These are phyloP conservation scores for Brachypterus glaber DNA, from an alignment of 2,888 invertebrate species.

Conservation along the genomic window DNA sequence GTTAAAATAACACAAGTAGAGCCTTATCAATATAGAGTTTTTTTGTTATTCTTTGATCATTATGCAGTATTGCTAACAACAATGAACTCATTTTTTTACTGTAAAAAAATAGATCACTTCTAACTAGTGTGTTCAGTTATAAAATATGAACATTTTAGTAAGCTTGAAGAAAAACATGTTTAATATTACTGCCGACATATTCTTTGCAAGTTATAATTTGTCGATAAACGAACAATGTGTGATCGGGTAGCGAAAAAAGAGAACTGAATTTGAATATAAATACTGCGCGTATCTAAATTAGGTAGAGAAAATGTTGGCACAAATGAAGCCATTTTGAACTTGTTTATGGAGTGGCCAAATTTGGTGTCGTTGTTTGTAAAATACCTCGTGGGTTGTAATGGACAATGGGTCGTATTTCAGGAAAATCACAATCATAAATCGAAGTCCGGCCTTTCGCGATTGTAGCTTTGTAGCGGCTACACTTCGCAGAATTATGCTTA, in stretches of 20 bases:
- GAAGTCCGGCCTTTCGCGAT: slow-evolving; percentile 29
- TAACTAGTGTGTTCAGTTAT: too few species aligned
- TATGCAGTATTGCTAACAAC: too few species aligned
- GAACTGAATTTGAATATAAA: too few species aligned
- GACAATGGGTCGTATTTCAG: slow-evolving; percentile 41
- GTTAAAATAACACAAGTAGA: too few species aligned
- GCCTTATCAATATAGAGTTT: too few species aligned
- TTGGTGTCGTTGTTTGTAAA: slow-evolving; percentile 42
- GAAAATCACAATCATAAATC: slow-evolving; percentile 38
- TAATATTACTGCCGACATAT: too few species aligned
- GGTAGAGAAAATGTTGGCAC: slow-evolving; percentile 33
- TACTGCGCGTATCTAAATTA: slow-evolving; percentile 33
- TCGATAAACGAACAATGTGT: not conserved
- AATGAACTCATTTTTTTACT: too few species aligned
- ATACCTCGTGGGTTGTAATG: slow-evolving; percentile 38
- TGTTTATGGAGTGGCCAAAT: slow-evolving; percentile 43
- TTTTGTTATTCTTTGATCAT: too few species aligned
- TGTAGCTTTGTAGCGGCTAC: slow-evolving; percentile 33
- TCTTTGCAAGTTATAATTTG: too few species aligned
- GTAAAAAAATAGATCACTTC: too few species aligned
- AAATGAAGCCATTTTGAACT: slow-evolving; percentile 44
- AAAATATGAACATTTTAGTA: too few species aligned
- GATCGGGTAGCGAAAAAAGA: not conserved
- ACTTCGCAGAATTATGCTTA: slow-evolving; percentile 34
- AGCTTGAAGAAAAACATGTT: too few species aligned